Evolutionary conservation across 2,888 invertebrate species (phyloP), one percentile per base, ranked within the genome.

Genomic region (Ophion ventricosus): DNA sequence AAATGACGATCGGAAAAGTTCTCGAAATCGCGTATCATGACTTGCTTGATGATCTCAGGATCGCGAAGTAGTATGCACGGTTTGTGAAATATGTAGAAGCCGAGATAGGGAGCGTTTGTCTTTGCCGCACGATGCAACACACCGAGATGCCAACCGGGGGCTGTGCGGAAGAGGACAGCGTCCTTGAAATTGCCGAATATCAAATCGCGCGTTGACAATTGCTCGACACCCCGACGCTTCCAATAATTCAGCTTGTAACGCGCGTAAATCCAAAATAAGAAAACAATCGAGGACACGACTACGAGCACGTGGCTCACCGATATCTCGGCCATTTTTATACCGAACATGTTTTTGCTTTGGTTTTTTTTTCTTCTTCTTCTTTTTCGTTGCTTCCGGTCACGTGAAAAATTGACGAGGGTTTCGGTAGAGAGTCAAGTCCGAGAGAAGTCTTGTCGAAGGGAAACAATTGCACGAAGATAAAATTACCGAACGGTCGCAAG

Each of bases 1-100:
- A 94, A 91, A 56, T 93, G 93, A 80, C 95, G 91, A 85, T 95
- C 94, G 2, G 91, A 91, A 87, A 95, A 95, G 84, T 93, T 90
- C 2, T 93, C 91, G 83, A 94, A 95, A 87, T 94, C 94, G 67
- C 94, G 93, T 1, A 94, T 93, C 81, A 94, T 86, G 57, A 95
- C 90, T 8, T 92, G 89, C 84, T 94, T 94, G 35, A 95, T 93
- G 1, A 94, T 81, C 61, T 94, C 93, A 0, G 94, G 94, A 86
- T 94, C 93, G 54, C 93, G 91, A 0, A 95, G 80, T 0, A 95
- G 86, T 1, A 95, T 84, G 64, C 93, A 92, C 0, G 95, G 95
- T 80, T 93, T 93, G 81, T 94, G 93, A 66, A 94, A 93, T 29
- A 94, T 92, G 87, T 94, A 95, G 61, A 95, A 93, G 1, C 95